Base-by-base conservation (phyloP, 2,888 invertebrate genomes). In the Hemithea aestivaria region DNA sequence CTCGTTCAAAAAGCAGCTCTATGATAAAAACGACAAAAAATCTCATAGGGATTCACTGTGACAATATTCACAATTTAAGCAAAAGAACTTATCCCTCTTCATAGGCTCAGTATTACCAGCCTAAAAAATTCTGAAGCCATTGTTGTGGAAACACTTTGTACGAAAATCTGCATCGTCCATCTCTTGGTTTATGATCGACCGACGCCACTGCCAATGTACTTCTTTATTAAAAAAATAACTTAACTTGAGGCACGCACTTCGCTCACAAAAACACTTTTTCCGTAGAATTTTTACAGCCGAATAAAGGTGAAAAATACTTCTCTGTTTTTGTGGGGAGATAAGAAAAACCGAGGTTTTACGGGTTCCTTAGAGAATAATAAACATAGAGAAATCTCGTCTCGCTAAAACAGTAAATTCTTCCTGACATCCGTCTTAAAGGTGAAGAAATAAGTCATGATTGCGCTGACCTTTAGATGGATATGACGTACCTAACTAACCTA, bases 291-390 rank as follows among this genome's bases (percentile, higher is more conserved):
- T 52, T 47, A 49, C 46, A 47, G 30, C 42, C 42, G 35, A 52
- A 52, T 52, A 52, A 52, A 52, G 49, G 49, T 47, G 45, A 45
- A 43, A 39, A 44, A 20, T 47, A 37, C 34, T 41, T 46, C 43
- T 48, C 16, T 2, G 16, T 16, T 51, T 46, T 39, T 35, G 10
- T 36, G 27, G 34, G 39, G 43, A 49, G 49, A 52, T 52, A 49
- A 52, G 49, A 39, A 45, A 39, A 45, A 45, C 38, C 32, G 29
- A 36, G 39, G 42, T 41, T 51, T 47, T 30, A 24, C 35, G 12
- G 27, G 21, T 20, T 21, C 31, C 35, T 33, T 21, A 24, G 36
- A 42, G 35, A 37, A 41, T 45, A 40, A 40, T 34, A 48, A 45
- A 45, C 38, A 46, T 38, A 28, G 36, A 16, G 27, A 37, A 45